Evolutionary conservation across 35 echinoderm and acorn worm species (phyloP).

Genomic region (Chiridota heheva): DNA sequence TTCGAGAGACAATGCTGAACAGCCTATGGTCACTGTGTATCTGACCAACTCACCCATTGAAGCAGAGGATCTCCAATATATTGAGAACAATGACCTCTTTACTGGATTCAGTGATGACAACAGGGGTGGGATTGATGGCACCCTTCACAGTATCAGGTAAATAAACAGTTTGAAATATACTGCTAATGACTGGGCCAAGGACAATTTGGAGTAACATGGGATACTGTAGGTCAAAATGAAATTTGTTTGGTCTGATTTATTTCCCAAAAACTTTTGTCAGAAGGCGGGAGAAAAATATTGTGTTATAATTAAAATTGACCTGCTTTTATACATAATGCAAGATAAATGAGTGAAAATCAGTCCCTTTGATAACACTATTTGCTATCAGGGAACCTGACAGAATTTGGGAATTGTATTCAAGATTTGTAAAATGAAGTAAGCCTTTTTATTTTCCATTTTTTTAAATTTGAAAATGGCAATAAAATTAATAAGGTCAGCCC

Average conservation of each 20-base stretch:
- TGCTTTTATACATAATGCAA: background rate
- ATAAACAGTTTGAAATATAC: background rate
- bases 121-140: slow-evolving; percentile 34
- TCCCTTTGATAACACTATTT: no score
- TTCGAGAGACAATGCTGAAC: no score
- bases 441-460: no score
- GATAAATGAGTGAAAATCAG: no score
- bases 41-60: no score
- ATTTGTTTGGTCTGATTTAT: no score
- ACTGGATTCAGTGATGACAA: slow-evolving; percentile 23
- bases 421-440: no score
- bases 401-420: no score
- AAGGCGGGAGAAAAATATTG: background rate
- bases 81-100: slow-evolving; percentile 4
- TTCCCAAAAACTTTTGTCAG: background rate
- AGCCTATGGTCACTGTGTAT: no score
- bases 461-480: no score
- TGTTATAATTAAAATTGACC: background rate
- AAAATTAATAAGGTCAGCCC: no score
- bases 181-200: background rate
- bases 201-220: background rate
- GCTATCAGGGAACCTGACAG: no score
- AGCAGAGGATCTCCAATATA: slow-evolving; percentile 1
- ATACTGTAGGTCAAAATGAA: background rate
- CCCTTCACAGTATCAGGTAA: slow-evolving; percentile 64